phyloP scores from a whole-genome alignment of 2,888 invertebrate genomes.

The Notodonta dromedarius region DNA sequence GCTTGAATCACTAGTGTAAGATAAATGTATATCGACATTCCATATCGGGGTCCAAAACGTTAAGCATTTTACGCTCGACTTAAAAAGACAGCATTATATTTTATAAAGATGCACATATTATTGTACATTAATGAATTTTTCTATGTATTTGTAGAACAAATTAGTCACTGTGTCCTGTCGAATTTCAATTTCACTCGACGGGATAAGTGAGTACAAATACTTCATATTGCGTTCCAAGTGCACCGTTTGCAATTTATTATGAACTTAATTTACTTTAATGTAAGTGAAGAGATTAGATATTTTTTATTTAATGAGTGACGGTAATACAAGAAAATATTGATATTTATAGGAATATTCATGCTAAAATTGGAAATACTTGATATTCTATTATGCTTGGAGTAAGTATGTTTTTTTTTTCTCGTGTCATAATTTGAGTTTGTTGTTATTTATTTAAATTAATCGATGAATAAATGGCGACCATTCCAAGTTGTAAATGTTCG shows the following conservation, averaged over 20 bases:
- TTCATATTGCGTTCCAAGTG: constrained; percentile 46
- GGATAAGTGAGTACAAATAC: constrained; percentile 39
- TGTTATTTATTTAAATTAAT: constrained; percentile 80
- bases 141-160: constrained; percentile 46
- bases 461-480: constrained; percentile 66
- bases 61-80: constrained; percentile 50
- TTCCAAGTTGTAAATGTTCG: constrained; percentile 53
- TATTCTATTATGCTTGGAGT: constrained; percentile 77
- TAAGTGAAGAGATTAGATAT: constrained; percentile 81
- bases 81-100: constrained; percentile 49
- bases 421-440: constrained; percentile 80
- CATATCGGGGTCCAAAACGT: constrained; percentile 76
- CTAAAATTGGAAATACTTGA: constrained; percentile 70
- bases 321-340: constrained; percentile 74
- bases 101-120: constrained; percentile 42
- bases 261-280: constrained; percentile 77
- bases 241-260: constrained; percentile 75
- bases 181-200: constrained; percentile 35
- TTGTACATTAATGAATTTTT: constrained; percentile 42
- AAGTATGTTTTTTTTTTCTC: constrained; percentile 63
- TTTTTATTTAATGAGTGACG: constrained; percentile 80
- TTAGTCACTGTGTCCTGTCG: constrained; percentile 37
- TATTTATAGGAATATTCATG: constrained; percentile 80
- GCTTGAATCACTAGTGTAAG: constrained; percentile 51
- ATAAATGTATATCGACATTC: constrained; percentile 72